Conservation (phyloP, 1,140 invertebrate species). For the Zeugodacus cucurbitae region DNA sequence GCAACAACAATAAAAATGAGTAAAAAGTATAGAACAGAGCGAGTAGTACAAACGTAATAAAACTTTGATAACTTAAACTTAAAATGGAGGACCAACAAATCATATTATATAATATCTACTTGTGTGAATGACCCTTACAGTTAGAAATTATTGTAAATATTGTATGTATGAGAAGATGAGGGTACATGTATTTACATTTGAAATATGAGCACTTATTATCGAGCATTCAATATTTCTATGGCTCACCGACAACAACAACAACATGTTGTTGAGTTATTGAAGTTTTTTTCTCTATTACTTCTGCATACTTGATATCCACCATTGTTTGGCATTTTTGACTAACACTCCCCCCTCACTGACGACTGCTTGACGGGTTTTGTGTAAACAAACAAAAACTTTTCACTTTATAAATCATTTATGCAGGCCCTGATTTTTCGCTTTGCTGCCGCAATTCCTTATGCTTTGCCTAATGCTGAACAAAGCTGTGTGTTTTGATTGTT, state of each 20-base stretch:
- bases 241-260: not conserved
- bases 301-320: not conserved
- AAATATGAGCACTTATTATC: not conserved
- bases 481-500: not conserved
- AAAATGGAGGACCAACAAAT: not conserved
- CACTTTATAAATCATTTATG: slow-evolving; percentile 29
- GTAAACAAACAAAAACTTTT: slow-evolving; percentile 26
- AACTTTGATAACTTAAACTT: not conserved
- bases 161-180: not conserved
- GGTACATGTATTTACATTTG: not conserved
- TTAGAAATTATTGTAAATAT: not conserved
- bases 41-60: not conserved
- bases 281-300: not conserved
- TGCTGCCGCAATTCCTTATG: not conserved
- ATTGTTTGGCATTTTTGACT: not conserved
- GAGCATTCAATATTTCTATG: not conserved
- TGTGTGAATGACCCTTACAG: not conserved
- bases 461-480: not conserved
- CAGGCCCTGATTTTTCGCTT: not conserved
- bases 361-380: not conserved
- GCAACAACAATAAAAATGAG: not conserved
- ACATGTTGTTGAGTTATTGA: not conserved
- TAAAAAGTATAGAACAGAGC: not conserved
- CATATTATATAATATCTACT: not conserved
- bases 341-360: no score